Conservation (phyloP, 2,888 invertebrate genomes). For the Lochmaea capreae region DNA sequence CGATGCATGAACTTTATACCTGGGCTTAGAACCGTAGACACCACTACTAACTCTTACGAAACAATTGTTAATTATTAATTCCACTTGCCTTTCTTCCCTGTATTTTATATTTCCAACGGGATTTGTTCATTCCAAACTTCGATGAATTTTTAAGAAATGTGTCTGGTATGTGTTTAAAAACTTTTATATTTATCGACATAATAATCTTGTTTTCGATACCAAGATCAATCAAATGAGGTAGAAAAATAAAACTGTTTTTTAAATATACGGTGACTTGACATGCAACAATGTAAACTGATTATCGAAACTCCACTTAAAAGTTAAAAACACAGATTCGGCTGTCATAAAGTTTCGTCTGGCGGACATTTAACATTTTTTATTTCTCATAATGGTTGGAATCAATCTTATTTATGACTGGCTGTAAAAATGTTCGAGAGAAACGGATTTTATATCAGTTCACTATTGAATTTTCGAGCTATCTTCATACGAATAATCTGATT, state of each 20-base stretch:
- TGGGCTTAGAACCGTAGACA: too few relatives aligned
- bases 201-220: conserved; percentile 12
- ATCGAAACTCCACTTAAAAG: conserved; percentile 5
- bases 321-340: conserved; percentile 16
- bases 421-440: conserved; percentile 26
- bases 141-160: too few relatives aligned
- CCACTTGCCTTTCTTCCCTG: too few relatives aligned
- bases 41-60: too few relatives aligned
- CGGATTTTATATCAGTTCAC: conserved; percentile 20
- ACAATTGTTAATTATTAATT: too few relatives aligned
- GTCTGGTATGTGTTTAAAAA: background rate
- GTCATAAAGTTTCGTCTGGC: conserved; percentile 21
- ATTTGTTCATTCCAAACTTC: too few relatives aligned
- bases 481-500: background rate
- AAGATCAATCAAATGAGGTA: background rate
- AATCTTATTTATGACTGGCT: conserved; percentile 26
- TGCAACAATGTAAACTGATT: conserved; percentile 13
- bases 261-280: conserved; percentile 9
- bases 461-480: conserved; percentile 20
- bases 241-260: background rate
- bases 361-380: conserved; percentile 33
- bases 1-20: too few relatives aligned
- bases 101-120: too few relatives aligned
- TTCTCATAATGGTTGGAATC: conserved; percentile 30
- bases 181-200: conserved; percentile 10